A percentile compares a stretch with the other conserved stretches of the same genome.
Evolutionary conservation across 1,140 invertebrate genomes (phyloP).

Genomic region (Heterodera schachtii): DNA sequence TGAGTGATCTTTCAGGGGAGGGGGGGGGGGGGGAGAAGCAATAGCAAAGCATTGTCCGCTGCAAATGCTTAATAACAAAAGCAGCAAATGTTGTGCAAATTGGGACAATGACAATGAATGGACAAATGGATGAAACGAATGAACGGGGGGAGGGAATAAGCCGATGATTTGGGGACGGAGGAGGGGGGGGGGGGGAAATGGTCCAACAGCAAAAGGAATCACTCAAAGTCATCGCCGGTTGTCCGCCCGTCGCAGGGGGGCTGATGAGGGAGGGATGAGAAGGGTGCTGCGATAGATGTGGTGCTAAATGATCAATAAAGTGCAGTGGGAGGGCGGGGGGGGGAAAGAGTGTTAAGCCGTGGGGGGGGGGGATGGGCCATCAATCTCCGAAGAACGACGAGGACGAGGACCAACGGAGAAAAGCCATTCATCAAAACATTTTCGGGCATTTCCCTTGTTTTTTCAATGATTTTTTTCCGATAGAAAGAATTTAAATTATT

Average conservation of each 20-base stretch:
- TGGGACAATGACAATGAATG: not conserved
- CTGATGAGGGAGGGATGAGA: not conserved
- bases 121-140: not conserved
- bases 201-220: too few relatives aligned
- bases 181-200: too few relatives aligned
- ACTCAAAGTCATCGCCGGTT: too few relatives aligned
- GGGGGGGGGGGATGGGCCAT: too few relatives aligned
- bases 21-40: too few relatives aligned
- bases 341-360: not conserved
- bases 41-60: too few relatives aligned
- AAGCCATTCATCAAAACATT: not conserved
- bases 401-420: not conserved
- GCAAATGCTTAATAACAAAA: not conserved
- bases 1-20: too few relatives aligned
- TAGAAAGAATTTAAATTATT: too few relatives aligned
- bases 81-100: too few relatives aligned
- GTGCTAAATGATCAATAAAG: not conserved
- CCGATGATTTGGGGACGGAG: not conserved
- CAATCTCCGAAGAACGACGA: not conserved
- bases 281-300: not conserved
- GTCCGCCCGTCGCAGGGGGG: too few relatives aligned
- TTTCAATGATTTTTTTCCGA: not conserved
- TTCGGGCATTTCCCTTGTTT: not conserved
- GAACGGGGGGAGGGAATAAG: not conserved
- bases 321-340: not conserved